Evolutionary conservation across 2,797 vertebrate species (phyloP).

Genomic region (Novumbra hubbsi): DNA sequence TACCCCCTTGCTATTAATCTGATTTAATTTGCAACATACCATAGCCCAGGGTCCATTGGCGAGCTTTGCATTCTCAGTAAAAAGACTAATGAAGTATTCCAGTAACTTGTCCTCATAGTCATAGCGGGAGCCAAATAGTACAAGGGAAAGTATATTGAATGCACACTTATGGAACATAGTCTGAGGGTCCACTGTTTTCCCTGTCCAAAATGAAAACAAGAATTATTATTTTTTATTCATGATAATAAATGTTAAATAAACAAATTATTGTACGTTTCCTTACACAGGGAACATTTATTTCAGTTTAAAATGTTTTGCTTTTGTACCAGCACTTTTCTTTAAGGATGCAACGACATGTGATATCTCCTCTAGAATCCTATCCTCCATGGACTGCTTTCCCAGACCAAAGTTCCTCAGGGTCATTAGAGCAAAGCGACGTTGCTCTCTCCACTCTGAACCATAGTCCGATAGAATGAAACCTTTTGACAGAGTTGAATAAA

Average conservation of each 20-base stretch:
- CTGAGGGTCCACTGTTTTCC: conserved; percentile 55
- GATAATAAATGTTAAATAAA: background rate
- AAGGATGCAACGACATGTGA: conserved; percentile 43
- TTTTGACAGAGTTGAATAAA: background rate
- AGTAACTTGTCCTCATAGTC: conserved; percentile 61
- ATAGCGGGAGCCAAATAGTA: conserved; percentile 68
- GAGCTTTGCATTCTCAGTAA: conserved; percentile 60
- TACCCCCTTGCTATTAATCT: too few species aligned
- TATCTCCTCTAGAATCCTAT: conserved; percentile 65
- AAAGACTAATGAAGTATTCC: conserved; percentile 52
- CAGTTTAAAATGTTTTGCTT: background rate
- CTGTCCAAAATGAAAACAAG: conserved; percentile 37
- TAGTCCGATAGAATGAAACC: conserved; percentile 57
- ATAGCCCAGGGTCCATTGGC: conserved; percentile 69
- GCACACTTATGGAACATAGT: conserved; percentile 64
- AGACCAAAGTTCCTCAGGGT: conserved; percentile 74
- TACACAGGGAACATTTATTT: background rate
- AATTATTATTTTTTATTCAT: too few species aligned
- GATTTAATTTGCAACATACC: conserved; percentile 40
- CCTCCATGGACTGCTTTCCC: conserved; percentile 73
- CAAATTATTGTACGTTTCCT: background rate
- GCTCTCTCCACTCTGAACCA: conserved; percentile 69
- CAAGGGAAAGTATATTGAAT: conserved; percentile 70
- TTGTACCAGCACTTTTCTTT: conserved; percentile 56
- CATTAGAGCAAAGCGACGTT: conserved; percentile 71